Evolutionary conservation across 2,888 invertebrate genomes (phyloP).

Genomic region (Zygogramma bicolorata): DNA sequence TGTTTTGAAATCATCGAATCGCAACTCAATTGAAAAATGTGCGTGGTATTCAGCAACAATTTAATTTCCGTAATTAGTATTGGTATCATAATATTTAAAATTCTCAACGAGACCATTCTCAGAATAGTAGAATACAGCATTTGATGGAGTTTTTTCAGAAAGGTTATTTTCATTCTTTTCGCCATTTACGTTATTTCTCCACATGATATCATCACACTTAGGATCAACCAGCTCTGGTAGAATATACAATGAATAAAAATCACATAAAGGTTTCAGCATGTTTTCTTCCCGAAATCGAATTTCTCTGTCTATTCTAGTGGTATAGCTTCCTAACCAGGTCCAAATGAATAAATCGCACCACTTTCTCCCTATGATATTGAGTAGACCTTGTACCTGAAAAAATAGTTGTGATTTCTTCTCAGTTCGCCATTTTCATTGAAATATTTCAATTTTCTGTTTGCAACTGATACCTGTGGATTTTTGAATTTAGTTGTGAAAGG

Average conservation of each 20-base stretch:
- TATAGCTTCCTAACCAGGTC: constrained; percentile 11
- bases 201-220: not conserved
- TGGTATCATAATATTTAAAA: no score
- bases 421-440: not conserved
- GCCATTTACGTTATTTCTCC: no score
- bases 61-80: no score
- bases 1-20: no score
- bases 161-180: no score
- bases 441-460: not conserved
- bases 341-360: constrained; percentile 25
- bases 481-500: not conserved
- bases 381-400: constrained; percentile 23
- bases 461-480: not conserved
- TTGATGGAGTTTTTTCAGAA: no score
- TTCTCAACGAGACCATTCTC: no score
- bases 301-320: constrained; percentile 9
- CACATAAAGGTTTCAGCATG: not conserved
- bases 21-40: no score
- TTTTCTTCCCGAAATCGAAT: not conserved
- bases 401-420: constrained; percentile 19
- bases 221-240: not conserved
- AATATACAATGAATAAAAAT: not conserved
- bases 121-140: not conserved
- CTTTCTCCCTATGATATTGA: constrained; percentile 8
- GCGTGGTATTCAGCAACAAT: no score